Percentiles rank a stretch among this genome's conserved stretches.
Conservation (phyloP, 1,140 invertebrate species). For the Sinella curviseta region DNA sequence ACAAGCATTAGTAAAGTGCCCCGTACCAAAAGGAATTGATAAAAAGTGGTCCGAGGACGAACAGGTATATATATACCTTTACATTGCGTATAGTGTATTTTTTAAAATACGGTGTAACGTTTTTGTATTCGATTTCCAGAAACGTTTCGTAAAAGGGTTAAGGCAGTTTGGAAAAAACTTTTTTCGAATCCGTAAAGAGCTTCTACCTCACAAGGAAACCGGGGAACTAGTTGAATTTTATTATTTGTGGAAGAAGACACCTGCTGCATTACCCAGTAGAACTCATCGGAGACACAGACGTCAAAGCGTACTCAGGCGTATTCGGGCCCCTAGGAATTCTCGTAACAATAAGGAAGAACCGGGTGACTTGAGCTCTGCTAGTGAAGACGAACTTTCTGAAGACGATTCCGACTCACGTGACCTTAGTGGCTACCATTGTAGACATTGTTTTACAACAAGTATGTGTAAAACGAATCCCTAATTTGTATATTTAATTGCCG, state of each 20-base stretch:
- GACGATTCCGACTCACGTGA: constrained; percentile 89
- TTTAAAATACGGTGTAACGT: constrained; percentile 27
- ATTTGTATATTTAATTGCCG: background rate
- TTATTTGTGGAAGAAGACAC: constrained; percentile 99
- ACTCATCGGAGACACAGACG: constrained; percentile 81
- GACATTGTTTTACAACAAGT: constrained; percentile 66
- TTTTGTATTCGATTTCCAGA: constrained; percentile 57
- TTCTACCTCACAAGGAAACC: constrained; percentile 93
- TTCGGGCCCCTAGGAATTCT: constrained; percentile 75
- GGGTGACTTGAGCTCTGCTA: constrained; percentile 77
- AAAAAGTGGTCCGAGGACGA: constrained; percentile 98
- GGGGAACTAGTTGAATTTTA: constrained; percentile 97
- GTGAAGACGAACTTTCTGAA: constrained; percentile 90
- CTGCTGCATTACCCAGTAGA: constrained; percentile 90
- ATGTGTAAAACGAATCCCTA: constrained; percentile 49
- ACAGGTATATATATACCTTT: constrained; percentile 72
- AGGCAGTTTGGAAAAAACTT: constrained; percentile 99
- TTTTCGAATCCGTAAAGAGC: constrained; percentile 93
- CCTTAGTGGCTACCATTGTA: constrained; percentile 57
- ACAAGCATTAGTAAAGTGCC: constrained; percentile 94
- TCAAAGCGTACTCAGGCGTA: constrained; percentile 83
- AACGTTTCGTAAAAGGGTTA: constrained; percentile 96
- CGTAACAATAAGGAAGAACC: constrained; percentile 54
- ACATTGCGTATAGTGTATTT: too few species aligned
- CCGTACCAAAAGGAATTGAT: constrained; percentile 92